Base-by-base conservation (phyloP, 2,888 invertebrate species). In the Cosmopolites sordidus region DNA sequence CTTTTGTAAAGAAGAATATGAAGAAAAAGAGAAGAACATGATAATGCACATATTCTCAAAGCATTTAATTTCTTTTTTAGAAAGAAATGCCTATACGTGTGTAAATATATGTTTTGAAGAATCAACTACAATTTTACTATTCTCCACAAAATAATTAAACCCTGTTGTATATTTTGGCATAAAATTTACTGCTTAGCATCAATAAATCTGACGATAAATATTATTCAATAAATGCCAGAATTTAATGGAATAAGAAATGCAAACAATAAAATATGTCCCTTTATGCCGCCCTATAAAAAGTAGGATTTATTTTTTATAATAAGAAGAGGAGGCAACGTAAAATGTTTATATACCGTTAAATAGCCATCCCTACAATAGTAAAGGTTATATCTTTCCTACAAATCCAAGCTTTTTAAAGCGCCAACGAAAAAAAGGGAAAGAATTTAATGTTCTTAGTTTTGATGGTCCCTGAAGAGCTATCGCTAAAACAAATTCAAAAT, bases 181-280 rank as follows among this genome's bases (percentile, higher is more conserved):
- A 49, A 49, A 51, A 49, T 56, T 51, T 56, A 56, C 49, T 48
- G 43, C 45, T 40, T 39, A 27, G n/a, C 39, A 39, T 16, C 45
- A 22, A 45, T 48, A 56, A 56, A 52, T 51, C 52, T 43, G 16
- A 37, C 44, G 40, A 48, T 55, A 56, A 54, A 59, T 59, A 59
- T 51, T 56, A 59, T 56, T 59, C 56, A 59, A 59, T 59, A 56
- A 56, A 56, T 51, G 53, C 53, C 46, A 45, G 48, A 39, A 56
- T 54, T 56, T 58, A 56, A 56, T 58, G 54, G 56, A 58, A 58
- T 54, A 58, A 52, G 54, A 57, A 59, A 59, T 55, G 54, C 50
- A 59, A 59, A 59, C 54, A 59, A 59, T 59, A 59, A 59, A 59
- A 59, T 46, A 48, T 44, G 51, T 41, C 51, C 33, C 48, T 58